A percentile compares a stretch with the other conserved stretches of the same genome.
Evolutionary conservation across 2,797 vertebrate species (phyloP).

Genomic region (Argya squamiceps): DNA sequence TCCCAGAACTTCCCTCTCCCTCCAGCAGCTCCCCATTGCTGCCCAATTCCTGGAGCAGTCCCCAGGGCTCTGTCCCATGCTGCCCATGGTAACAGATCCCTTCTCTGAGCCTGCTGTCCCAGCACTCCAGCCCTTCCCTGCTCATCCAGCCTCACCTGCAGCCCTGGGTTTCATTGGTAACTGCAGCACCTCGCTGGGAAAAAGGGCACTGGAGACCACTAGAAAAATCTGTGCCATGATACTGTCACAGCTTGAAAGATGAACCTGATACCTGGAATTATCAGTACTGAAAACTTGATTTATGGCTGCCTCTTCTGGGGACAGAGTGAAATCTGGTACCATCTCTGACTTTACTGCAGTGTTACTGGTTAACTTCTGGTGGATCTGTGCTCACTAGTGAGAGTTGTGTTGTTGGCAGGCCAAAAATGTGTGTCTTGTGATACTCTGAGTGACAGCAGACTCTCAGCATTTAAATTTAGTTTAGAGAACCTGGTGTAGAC

Average conservation of each 20-base stretch:
- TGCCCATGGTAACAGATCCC: not conserved
- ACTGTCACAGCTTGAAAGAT: not conserved
- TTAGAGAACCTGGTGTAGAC: not conserved
- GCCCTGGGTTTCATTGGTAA: not conserved
- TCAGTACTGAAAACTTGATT: not conserved
- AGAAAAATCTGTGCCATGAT: not conserved
- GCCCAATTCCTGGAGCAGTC: not conserved
- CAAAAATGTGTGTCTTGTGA: not conserved
- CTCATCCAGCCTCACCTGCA: not conserved
- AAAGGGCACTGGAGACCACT: not conserved
- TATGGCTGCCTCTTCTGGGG: not conserved
- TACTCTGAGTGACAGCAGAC: not conserved
- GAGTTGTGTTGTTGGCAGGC: not conserved
- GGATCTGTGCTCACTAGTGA: not conserved
- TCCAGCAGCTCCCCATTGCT: not conserved
- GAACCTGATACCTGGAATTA: accelerated
- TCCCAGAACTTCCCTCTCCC: not conserved
- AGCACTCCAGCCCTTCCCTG: not conserved
- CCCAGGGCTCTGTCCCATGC: not conserved
- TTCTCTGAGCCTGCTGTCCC: not conserved
- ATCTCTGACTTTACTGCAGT: not conserved
- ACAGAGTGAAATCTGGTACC: not conserved
- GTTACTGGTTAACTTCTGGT: not conserved
- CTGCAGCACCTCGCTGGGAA: not conserved
- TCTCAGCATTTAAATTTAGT: not conserved